Conservation (phyloP, 2,113 vertebrate genomes). For the Dipodomys merriami region DNA sequence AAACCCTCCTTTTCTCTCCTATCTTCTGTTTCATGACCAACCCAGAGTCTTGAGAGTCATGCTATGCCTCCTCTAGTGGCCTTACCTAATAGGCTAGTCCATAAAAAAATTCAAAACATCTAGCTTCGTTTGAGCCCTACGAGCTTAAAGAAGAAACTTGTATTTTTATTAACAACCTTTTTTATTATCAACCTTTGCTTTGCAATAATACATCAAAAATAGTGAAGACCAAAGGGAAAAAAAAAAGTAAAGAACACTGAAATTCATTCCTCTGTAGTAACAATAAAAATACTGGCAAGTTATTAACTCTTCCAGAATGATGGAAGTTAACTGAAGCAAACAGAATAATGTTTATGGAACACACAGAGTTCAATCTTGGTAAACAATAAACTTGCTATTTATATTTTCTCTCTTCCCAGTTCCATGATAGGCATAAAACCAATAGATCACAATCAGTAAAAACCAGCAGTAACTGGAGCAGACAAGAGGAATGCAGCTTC, state of each 20-base stretch:
- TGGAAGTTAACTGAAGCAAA: slow-evolving; percentile 39
- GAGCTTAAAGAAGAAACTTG: neutral
- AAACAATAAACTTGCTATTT: slow-evolving; percentile 8
- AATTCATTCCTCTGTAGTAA: slow-evolving; percentile 20
- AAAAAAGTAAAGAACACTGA: neutral
- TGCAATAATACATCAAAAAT: neutral
- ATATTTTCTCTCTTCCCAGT: neutral
- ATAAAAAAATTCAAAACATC: neutral
- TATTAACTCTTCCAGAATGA: slow-evolving; percentile 4
- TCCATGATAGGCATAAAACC: neutral
- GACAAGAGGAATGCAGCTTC: neutral
- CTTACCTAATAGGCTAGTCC: neutral
- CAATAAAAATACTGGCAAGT: slow-evolving; percentile 25
- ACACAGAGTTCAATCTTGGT: neutral
- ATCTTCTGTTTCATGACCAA: neutral
- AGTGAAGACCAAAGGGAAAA: neutral
- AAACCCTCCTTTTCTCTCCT: neutral
- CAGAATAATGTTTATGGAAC: neutral
- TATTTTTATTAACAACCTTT: neutral
- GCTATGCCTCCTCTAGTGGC: neutral
- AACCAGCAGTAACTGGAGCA: neutral
- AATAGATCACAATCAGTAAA: neutral
- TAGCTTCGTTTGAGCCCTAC: neutral
- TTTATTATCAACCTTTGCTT: neutral
- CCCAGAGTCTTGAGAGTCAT: too few relatives aligned